Percentiles rank a stretch among this genome's conserved stretches.
Evolutionary conservation across 2,113 vertebrate species (phyloP).

Genomic region (Ophiodon elongatus): DNA sequence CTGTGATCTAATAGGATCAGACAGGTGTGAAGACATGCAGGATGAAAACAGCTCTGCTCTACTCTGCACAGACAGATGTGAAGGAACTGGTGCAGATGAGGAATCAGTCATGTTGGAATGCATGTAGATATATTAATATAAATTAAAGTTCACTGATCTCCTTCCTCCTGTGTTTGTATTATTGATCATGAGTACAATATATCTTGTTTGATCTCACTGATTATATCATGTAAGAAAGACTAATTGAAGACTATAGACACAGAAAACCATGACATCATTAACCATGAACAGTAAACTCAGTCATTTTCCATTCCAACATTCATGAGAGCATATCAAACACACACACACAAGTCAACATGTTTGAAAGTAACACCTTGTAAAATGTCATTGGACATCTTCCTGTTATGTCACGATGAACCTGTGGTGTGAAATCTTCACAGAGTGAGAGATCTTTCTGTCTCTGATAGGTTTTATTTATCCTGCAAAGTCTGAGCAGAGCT

Average conservation of each 20-base stretch:
- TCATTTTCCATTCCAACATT: neutral
- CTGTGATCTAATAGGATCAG: slow-evolving; percentile 24
- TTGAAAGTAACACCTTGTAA: neutral
- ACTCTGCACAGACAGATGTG: neutral
- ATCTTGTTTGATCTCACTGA: neutral
- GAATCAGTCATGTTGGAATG: neutral
- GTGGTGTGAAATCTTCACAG: neutral
- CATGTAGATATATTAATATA: neutral
- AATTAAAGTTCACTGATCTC: neutral
- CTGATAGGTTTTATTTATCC: neutral
- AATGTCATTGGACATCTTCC: too few species aligned
- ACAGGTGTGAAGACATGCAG: slow-evolving; percentile 23
- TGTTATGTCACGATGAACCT: neutral
- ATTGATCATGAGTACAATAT: neutral
- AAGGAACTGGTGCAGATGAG: neutral
- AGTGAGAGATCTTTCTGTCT: neutral
- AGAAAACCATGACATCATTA: neutral
- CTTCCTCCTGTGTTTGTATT: neutral
- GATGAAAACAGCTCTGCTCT: slow-evolving; percentile 1
- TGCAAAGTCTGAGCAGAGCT: slow-evolving; percentile 8
- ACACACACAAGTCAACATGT: neutral
- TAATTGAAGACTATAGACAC: neutral
- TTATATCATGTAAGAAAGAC: neutral
- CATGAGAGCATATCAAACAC: neutral
- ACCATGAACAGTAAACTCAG: neutral